These are phyloP conservation scores for Ianthella basta DNA, from an alignment of 37 sponge, comb jelly and placozoan species.

Conservation along the genomic window DNA sequence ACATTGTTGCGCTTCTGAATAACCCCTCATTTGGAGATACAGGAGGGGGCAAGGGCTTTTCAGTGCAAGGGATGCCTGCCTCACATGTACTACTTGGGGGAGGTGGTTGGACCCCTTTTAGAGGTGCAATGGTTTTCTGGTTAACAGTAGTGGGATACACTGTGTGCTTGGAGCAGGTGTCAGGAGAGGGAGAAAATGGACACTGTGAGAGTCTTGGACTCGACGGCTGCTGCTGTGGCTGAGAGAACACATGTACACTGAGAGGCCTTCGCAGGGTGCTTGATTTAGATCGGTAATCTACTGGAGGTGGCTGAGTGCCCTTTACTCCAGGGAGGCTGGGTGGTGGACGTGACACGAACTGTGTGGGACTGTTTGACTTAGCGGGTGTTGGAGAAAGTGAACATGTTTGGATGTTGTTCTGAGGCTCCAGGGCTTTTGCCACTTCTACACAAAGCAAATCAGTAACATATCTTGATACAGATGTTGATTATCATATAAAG, in stretches of 20 bases:
- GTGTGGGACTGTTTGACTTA: background rate
- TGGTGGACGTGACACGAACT: background rate
- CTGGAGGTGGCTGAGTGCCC: slow-evolving; percentile 25
- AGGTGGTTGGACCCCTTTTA: no score
- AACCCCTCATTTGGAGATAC: no score
- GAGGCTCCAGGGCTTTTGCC: slow-evolving; percentile 29
- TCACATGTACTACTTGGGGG: no score
- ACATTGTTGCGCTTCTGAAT: no score
- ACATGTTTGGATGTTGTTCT: background rate
- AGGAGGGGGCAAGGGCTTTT: no score
- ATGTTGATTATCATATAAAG: no score
- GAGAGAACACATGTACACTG: background rate
- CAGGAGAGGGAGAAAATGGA: slow-evolving; percentile 9
- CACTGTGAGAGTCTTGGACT: slow-evolving; percentile 9
- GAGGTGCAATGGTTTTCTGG: background rate
- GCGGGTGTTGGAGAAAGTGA: background rate
- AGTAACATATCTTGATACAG: background rate
- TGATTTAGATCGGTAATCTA: slow-evolving; percentile 39
- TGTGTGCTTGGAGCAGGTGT: background rate
- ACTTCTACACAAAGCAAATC: slow-evolving; percentile 36
- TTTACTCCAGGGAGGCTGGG: slow-evolving; percentile 3
- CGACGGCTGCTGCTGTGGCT: background rate
- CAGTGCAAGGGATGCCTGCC: no score
- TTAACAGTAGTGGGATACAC: background rate
- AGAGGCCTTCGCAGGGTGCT: background rate